These are phyloP conservation scores for Pterocles orientalis DNA, from an alignment of 2,113 vertebrate species.

Conservation along the genomic window DNA sequence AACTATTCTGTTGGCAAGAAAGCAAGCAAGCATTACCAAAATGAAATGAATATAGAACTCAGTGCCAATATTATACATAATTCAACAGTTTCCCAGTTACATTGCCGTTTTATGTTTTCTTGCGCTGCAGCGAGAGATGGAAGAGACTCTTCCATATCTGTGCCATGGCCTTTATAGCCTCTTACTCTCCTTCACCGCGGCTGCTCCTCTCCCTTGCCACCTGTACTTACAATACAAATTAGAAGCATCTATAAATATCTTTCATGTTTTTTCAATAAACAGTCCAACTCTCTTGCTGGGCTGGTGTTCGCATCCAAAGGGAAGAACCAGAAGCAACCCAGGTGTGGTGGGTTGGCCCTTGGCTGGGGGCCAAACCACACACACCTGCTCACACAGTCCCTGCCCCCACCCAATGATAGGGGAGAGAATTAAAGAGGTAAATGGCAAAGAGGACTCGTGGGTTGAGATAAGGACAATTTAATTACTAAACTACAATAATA, in stretches of 20 bases:
- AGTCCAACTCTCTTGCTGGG: background rate
- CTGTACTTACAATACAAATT: background rate
- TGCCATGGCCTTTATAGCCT: background rate
- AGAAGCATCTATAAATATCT: background rate
- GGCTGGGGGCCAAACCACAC: no score
- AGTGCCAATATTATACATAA: slow-evolving; percentile 20
- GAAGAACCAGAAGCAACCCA: background rate
- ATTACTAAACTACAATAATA: no score
- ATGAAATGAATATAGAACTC: slow-evolving; percentile 16
- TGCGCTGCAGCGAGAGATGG: background rate
- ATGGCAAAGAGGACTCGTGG: no score
- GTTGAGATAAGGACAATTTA: no score
- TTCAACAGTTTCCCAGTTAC: background rate
- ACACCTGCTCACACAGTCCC: no score
- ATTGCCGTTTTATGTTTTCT: background rate
- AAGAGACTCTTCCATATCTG: background rate
- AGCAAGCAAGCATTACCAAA: slow-evolving; percentile 23
- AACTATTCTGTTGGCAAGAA: slow-evolving; percentile 18
- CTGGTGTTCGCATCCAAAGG: background rate
- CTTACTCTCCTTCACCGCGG: background rate
- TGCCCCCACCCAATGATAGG: no score
- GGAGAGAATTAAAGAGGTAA: no score
- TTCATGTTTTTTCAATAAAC: background rate
- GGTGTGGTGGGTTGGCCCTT: no score
- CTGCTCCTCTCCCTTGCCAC: background rate